Percentiles rank a stretch among this genome's conserved stretches.
Evolutionary conservation across 2,113 vertebrate species (phyloP).

Genomic region (Theristicus caerulescens): DNA sequence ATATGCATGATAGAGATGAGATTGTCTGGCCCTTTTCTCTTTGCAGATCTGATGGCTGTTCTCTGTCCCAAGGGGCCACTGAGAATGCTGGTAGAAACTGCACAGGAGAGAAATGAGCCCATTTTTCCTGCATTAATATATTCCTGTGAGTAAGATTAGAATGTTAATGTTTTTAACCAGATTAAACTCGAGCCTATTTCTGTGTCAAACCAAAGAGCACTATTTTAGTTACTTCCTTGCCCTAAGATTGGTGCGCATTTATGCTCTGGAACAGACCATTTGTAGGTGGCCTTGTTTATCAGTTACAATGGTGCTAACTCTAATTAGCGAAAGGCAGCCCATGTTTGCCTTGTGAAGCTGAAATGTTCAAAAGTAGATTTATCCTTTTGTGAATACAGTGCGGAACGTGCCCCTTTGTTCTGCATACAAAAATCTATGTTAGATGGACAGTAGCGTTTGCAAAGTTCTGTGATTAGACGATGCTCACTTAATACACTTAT

Average conservation of each 20-base stretch:
- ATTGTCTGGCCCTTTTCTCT: conserved; percentile 6
- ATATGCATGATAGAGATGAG: not conserved
- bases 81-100: conserved; percentile 95
- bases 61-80: conserved; percentile 92
- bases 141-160: conserved; percentile 86
- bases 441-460: not conserved
- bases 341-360: not conserved
- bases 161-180: not conserved
- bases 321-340: not conserved
- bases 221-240: not conserved
- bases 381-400: not conserved
- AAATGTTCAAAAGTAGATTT: not conserved
- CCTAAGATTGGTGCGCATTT: not conserved
- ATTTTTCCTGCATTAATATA: conserved; percentile 98
- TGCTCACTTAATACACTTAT: not conserved
- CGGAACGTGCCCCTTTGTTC: not conserved
- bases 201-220: not conserved
- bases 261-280: not conserved
- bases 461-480: not conserved
- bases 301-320: not conserved
- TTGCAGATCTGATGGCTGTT: conserved; percentile 92
- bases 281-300: not conserved
- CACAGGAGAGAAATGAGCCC: conserved; percentile 96
- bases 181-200: not conserved
- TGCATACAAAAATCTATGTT: not conserved